Evolutionary conservation across 2,113 vertebrate species (phyloP), one percentile per base, ranked within the genome.

Genomic region (Chaetodon trifascialis): DNA sequence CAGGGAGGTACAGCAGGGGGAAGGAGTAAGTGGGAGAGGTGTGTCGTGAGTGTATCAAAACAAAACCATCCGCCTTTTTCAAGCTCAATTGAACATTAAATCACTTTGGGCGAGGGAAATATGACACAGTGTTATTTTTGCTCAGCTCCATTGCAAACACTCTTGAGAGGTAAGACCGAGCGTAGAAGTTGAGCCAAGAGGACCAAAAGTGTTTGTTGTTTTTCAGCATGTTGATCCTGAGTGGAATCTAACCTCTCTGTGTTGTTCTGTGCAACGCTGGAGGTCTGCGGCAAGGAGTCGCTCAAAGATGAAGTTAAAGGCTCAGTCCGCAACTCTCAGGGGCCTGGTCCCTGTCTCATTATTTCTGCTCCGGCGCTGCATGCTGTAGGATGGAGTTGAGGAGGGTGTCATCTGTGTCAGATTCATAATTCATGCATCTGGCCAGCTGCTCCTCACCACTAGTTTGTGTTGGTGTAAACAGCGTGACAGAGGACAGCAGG

Each of bases 161-260:
- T 71, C 70, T 0, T 19, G 68, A 79, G 85, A 86, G 84, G 83
- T 80, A 60, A 81, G 83, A 68, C 30, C 5, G 49, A 80, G 79
- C 11, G 16, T 21, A n/a, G 60, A 56, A 60, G 68, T 75, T 51
- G 69, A 91, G 86, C 82, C 82, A 86, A 80, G 54, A 76, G 66
- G 77, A 71, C 75, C 83, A 54, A 86, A 86, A 79, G 73, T 51
- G 55, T 88, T 90, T 89, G 84, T 87, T 92, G 82, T 85, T 85
- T 73, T 87, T 88, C 66, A 68, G 36, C 75, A 21, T 79, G 88
- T 81, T 86, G 79, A 85, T 86, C 82, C 76, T 46, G 63, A 59
- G 72, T 62, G 89, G 84, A 89, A 86, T 88, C 82, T 75, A 84
- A 89, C 84, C 83, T 81, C 65, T 60, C 54, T n/a, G 58, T 64